Conservation (phyloP, 2,113 vertebrate species). For the Mormoops blainvillei region DNA sequence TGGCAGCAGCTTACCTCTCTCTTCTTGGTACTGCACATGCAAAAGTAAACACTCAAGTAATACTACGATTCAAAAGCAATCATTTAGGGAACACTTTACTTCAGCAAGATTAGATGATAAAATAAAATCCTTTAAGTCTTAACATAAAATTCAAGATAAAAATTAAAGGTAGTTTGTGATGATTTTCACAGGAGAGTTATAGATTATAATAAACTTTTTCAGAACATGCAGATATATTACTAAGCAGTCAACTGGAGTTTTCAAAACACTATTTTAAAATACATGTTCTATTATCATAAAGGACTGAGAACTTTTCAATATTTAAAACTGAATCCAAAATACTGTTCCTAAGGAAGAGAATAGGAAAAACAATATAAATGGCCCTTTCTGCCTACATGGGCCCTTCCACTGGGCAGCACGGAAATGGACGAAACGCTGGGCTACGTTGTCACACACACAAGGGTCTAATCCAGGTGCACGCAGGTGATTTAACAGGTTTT, state of each 20-base stretch:
- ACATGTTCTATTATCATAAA: background rate
- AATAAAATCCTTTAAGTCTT: background rate
- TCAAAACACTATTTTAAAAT: background rate
- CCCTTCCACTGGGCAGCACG: no score
- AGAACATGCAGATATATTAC: background rate
- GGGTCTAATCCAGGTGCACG: background rate
- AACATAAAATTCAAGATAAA: background rate
- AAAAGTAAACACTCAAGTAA: background rate
- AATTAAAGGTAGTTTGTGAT: background rate
- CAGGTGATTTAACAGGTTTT: background rate
- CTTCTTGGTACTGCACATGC: background rate
- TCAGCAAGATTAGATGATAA: background rate
- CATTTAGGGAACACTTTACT: background rate
- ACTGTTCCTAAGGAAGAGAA: background rate
- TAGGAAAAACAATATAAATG: background rate
- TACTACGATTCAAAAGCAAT: background rate
- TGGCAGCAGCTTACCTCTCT: background rate
- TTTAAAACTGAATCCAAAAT: background rate
- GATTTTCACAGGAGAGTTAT: background rate
- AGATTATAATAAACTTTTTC: background rate
- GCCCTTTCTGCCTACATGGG: background rate
- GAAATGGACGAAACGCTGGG: background rate
- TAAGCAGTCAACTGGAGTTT: background rate
- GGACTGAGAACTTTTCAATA: background rate
- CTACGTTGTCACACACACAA: accelerated